A percentile compares a stretch with the other conserved stretches of the same genome.
phyloP scores from a whole-genome alignment of 2,113 vertebrate genomes.

The Heptranchias perlo region DNA sequence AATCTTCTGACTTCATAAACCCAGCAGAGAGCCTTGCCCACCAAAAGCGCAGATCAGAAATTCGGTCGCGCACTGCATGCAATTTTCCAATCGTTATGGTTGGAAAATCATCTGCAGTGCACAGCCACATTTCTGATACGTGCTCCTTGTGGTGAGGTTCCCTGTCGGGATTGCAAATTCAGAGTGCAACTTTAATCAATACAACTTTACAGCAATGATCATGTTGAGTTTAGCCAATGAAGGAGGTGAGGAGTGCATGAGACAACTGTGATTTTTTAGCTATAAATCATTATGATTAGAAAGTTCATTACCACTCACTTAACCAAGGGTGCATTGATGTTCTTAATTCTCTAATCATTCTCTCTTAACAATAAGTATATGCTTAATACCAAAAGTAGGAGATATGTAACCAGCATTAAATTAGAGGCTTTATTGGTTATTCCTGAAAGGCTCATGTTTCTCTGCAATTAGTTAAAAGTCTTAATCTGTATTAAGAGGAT shows the following conservation, averaged over 20 bases:
- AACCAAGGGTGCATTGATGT: neutral
- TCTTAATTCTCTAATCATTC: neutral
- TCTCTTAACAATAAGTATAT: neutral
- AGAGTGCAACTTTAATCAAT: too few species aligned
- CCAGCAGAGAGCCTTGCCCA: too few species aligned
- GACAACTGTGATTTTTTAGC: neutral
- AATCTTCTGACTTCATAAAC: too few species aligned
- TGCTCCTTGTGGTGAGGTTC: too few species aligned
- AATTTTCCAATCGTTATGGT: too few species aligned
- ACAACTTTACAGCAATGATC: too few species aligned
- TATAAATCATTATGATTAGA: neutral
- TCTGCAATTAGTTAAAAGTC: neutral
- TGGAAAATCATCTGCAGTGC: too few species aligned
- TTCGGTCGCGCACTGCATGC: too few species aligned
- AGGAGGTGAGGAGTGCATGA: neutral
- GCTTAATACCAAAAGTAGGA: neutral
- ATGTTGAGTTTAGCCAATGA: neutral
- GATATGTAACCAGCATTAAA: neutral
- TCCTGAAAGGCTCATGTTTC: neutral
- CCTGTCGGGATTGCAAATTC: too few species aligned
- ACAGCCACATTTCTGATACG: too few species aligned
- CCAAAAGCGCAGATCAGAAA: too few species aligned
- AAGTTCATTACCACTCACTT: neutral
- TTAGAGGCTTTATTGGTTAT: neutral
- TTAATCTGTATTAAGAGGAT: neutral